Conservation (phyloP, 2,113 vertebrate species). For the Lepisosteus osseus region DNA sequence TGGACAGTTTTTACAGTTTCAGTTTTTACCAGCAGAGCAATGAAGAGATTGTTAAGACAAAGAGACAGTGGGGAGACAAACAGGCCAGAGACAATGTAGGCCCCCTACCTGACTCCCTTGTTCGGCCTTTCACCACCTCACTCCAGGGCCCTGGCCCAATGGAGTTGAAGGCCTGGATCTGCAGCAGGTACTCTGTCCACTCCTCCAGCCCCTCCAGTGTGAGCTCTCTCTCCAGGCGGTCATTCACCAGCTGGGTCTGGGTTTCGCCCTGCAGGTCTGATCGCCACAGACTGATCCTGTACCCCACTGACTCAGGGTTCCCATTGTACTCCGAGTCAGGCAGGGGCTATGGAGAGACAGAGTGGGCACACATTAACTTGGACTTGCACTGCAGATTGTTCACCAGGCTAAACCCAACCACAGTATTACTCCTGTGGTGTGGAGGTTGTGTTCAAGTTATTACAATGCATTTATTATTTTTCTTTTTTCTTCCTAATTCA, state of each 20-base stretch:
- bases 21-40: too few species aligned
- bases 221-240: slow-evolving; percentile 70
- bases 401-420: too few species aligned
- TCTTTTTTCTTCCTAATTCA: too few species aligned
- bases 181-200: slow-evolving; percentile 84
- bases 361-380: too few species aligned
- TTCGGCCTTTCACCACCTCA: slow-evolving; percentile 65
- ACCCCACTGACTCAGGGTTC: slow-evolving; percentile 85
- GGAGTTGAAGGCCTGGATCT: slow-evolving; percentile 90
- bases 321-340: slow-evolving; percentile 81
- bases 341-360: slow-evolving; percentile 68
- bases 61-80: too few species aligned
- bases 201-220: slow-evolving; percentile 80
- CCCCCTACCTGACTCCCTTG: slow-evolving; percentile 84
- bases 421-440: too few species aligned
- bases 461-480: too few species aligned
- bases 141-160: slow-evolving; percentile 91
- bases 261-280: slow-evolving; percentile 50
- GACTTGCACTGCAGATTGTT: too few species aligned
- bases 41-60: neutral
- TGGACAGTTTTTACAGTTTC: too few species aligned
- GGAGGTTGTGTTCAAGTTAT: too few species aligned
- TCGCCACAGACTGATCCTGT: slow-evolving; percentile 72
- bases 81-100: too few species aligned
- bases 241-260: slow-evolving; percentile 50